Base-by-base conservation (phyloP, 2,113 vertebrate species). In the Sisor rabdophorus region DNA sequence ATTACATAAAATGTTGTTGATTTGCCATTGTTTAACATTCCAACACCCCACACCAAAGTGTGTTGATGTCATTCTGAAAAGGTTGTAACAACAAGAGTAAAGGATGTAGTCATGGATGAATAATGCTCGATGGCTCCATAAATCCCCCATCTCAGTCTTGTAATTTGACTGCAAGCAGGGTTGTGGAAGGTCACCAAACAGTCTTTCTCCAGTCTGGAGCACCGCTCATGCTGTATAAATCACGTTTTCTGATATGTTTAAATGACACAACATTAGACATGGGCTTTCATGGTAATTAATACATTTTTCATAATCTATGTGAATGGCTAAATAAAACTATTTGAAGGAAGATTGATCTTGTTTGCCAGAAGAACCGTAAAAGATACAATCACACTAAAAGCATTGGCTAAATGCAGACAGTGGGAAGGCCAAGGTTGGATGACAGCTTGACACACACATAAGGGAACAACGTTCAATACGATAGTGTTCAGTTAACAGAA, bases 281-380 rank as follows among this genome's bases (percentile, higher is more conserved):
- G 79, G 81, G 89, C 91, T 91, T 83, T 91, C 87, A 90, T 89
- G 80, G 76, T 91, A 91, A 92, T 91, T 86, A 90, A 90, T 86
- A 85, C 82, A 88, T 89, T 85, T 85, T 88, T 89, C 87, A 87
- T 86, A 86, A 90, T 85, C 65, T 30, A 26, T 73, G 52, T 40
- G 52, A 85, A 90, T 82, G 87, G 85, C 82, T 85, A 90, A 90
- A 89, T 87, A 86, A 87, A 73, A 86, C 81, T 80, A 79, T 83
- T 79, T 80, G 85, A 79, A 71, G 69, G 76, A 73, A 87, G 87
- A 90, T 87, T 87, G 87, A 92, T 90, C 76, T 85, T 69, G 53
- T 77, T 65, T 69, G 79, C 76, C 55, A 80, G 83, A 84, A 78
- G 78, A 79, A 84, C 86, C 77, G 86, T 87, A 86, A 86, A 87